Conservation (phyloP, 2,113 vertebrate genomes). For the Sitta europaea region DNA sequence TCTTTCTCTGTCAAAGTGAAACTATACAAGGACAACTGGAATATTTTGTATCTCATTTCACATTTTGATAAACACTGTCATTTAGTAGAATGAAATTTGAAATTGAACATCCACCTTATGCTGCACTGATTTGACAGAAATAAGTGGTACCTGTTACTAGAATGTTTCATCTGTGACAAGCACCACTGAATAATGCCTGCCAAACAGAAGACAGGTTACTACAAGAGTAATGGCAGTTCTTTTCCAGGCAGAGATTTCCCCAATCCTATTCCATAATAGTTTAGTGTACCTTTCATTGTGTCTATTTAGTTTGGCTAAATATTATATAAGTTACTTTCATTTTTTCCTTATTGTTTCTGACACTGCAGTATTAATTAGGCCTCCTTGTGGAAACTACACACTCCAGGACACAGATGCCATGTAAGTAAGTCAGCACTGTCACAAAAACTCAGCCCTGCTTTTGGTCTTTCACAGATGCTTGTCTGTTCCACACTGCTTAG, state of each 20-base stretch:
- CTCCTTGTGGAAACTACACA: background rate
- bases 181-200: background rate
- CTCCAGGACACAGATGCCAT: background rate
- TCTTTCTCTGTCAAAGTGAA: background rate
- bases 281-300: background rate
- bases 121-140: background rate
- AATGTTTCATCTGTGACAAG: background rate
- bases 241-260: background rate
- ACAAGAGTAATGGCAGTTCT: background rate
- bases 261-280: background rate
- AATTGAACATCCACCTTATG: background rate
- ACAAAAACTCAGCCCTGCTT: background rate
- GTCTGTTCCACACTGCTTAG: background rate
- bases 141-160: background rate
- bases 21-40: background rate
- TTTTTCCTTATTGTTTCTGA: background rate
- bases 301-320: background rate
- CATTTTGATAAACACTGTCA: background rate
- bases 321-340: background rate
- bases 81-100: background rate
- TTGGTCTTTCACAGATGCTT: background rate
- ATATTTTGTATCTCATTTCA: background rate
- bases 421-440: background rate
- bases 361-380: background rate
- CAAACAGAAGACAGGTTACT: background rate